Evolutionary conservation across 2,888 invertebrate genomes (phyloP), one percentile per base, ranked within the genome.

Genomic region (Hyposoter dolosus): DNA sequence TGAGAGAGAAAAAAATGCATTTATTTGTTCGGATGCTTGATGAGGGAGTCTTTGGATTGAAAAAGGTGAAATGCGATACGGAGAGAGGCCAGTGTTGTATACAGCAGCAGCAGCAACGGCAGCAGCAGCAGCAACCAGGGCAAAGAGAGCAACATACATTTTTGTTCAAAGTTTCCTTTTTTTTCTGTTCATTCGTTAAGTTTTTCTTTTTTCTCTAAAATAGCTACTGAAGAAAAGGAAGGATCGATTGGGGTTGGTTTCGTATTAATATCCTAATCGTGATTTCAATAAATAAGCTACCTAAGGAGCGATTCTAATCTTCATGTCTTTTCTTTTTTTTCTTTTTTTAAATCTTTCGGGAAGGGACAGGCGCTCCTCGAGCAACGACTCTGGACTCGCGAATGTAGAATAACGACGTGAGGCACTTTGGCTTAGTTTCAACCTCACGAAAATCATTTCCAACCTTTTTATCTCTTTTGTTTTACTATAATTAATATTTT

Each of bases 261-360:
- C 88, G 82, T 87, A 89, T 84, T 90, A 92, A 86, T 86, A 86
- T 40, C 83, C 92, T 92, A 92, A 92, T 91, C 89, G 88, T 91
- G 92, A 92, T 92, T 93, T 93, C 91, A 93, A 93, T 93, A 93
- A 93, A 93, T 93, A 93, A 93, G 91, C 93, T 93, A 93, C 90
- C 93, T 93, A 93, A 89, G 93, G 92, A 92, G 91, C 91, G 91
- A 89, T 90, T 91, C 88, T 89, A 90, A 91, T 88, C 53, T 90
- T 88, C 85, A 65, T 75, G 80, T 69, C 87, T 40, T 82, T 75
- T 66, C n/a, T 71, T 47, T 80, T 77, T 50, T 63, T 76, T 66
- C 72, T 23, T 68, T 71, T 78, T 50, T 68, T 65, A 45, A 65
- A 45, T 45, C 28, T 75, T 81, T 72, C 28, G 66, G 87, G 83